phyloP scores from a whole-genome alignment of 2,888 invertebrate genomes.

The Anagyrus pseudococci region DNA sequence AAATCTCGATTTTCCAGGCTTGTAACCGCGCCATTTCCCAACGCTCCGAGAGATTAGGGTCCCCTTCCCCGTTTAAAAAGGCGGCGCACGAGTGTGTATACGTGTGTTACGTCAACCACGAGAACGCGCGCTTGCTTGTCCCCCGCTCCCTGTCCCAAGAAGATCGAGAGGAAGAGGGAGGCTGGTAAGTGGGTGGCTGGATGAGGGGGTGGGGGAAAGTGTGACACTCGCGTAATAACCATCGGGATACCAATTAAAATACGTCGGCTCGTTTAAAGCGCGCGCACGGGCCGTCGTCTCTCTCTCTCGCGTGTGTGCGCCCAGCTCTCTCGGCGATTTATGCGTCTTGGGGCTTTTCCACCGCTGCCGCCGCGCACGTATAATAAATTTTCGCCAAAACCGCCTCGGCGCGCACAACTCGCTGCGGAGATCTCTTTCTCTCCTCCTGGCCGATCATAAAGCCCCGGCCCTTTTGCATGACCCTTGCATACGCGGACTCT shows the following conservation, averaged over 20 bases:
- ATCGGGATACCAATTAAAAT: slow-evolving; percentile 32
- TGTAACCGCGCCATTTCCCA: neutral
- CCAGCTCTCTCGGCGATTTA: slow-evolving; percentile 16
- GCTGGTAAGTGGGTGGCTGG: no score
- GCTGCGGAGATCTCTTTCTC: slow-evolving; percentile 4
- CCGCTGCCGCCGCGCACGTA: slow-evolving; percentile 19
- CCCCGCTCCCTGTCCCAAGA: neutral
- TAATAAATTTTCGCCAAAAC: slow-evolving; percentile 19
- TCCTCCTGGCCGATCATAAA: neutral
- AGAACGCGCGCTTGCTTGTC: neutral
- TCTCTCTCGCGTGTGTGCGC: no score
- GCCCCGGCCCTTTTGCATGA: neutral
- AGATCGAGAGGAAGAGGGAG: neutral
- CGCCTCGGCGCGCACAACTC: slow-evolving; percentile 30
- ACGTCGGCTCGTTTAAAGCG: slow-evolving; percentile 16
- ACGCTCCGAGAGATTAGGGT: no score
- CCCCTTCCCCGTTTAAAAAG: no score
- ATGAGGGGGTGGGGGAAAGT: neutral
- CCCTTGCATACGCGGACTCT: no score
- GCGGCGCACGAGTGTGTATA: no score
- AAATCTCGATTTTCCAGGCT: slow-evolving; percentile 14
- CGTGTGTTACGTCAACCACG: neutral
- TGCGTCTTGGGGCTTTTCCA: slow-evolving; percentile 32
- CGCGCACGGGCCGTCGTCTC: neutral
- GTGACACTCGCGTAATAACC: slow-evolving; percentile 34